These are phyloP conservation scores for Caenorhabditis remanei DNA, from an alignment of 1,140 invertebrate genomes.

Conservation along the genomic window DNA sequence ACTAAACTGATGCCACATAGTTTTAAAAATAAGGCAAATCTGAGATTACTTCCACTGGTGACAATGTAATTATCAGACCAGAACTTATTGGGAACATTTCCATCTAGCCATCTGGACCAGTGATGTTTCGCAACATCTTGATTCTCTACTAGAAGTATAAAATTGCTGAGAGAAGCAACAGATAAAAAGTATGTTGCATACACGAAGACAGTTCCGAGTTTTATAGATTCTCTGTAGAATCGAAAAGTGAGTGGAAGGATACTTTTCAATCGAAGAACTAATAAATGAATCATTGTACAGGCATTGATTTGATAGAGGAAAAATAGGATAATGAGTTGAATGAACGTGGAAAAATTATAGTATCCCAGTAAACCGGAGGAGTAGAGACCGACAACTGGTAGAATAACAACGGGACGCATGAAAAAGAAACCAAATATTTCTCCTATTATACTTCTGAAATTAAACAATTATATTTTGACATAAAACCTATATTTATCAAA, in stretches of 20 bases:
- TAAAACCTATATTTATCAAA: no score
- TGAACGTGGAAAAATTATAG: neutral
- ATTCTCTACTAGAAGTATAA: neutral
- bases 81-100: neutral
- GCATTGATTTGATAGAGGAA: conserved; percentile 22
- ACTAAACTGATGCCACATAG: neutral
- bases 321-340: conserved; percentile 11
- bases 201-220: neutral
- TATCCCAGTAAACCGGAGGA: conserved; percentile 4
- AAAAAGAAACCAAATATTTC: conserved; percentile 6
- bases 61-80: conserved; percentile 21
- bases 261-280: conserved; percentile 30
- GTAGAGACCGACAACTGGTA: neutral
- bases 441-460: neutral
- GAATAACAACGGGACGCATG: neutral
- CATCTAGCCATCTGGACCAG: neutral
- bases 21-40: conserved; percentile 13
- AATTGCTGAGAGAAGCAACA: neutral
- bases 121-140: conserved; percentile 3
- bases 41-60: neutral
- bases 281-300: conserved; percentile 35
- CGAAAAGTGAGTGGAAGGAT: conserved; percentile 7
- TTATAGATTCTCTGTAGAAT: neutral
- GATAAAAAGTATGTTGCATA: neutral
- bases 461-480: neutral